Evolutionary conservation across 2,888 invertebrate species (phyloP).

Genomic region (Altica lythri): DNA sequence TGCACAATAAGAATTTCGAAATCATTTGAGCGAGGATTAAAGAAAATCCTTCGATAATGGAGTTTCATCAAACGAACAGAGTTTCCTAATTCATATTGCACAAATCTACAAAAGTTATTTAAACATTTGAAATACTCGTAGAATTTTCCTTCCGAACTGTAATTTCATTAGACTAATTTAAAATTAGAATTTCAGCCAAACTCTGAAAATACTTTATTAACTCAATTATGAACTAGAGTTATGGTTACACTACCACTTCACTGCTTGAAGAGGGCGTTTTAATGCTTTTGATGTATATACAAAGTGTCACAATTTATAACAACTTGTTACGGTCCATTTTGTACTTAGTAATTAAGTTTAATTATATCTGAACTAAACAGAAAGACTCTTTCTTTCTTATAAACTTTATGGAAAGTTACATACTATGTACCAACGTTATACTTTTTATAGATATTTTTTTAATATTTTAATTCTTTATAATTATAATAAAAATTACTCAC

Average conservation of each 20-base stretch:
- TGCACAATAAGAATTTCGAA: too few species aligned
- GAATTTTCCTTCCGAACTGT: constrained; percentile 23
- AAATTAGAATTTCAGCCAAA: constrained; percentile 25
- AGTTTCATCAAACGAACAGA: constrained; percentile 14
- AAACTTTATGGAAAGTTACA: too few species aligned
- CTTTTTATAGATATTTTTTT: too few species aligned
- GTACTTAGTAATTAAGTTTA: not conserved
- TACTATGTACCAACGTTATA: too few species aligned
- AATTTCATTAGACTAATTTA: constrained; percentile 26
- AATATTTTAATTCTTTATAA: too few species aligned
- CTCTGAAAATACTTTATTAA: constrained; percentile 27
- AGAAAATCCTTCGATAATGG: constrained; percentile 14
- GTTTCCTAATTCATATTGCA: constrained; percentile 22
- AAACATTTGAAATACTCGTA: constrained; percentile 26
- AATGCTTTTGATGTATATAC: constrained; percentile 12
- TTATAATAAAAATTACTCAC: too few species aligned
- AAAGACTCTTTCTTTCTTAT: not conserved
- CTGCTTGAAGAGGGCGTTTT: constrained; percentile 12
- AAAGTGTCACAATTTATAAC: constrained; percentile 16
- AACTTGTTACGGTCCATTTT: constrained; percentile 1
- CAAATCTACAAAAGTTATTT: constrained; percentile 29
- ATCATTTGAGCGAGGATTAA: constrained; percentile 2
- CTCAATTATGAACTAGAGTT: constrained; percentile 25
- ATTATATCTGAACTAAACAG: not conserved
- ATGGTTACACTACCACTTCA: constrained; percentile 20